Evolutionary conservation across 2,797 vertebrate species (phyloP).

Genomic region (Mallotus villosus): DNA sequence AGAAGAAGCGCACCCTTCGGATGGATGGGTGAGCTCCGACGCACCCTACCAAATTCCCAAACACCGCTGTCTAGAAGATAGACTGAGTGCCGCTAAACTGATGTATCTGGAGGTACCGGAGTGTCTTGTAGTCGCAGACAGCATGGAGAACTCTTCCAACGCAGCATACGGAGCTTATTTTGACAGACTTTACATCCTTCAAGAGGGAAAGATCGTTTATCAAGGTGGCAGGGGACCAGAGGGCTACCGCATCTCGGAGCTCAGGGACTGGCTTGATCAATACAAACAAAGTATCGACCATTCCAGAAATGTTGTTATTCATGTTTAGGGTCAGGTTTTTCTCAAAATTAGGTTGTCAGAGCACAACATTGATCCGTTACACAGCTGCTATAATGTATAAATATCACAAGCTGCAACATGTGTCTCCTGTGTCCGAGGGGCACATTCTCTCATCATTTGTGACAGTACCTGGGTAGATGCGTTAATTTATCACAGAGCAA

Average conservation of each 20-base stretch:
- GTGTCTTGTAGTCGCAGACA: conserved; percentile 88
- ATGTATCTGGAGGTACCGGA: conserved; percentile 86
- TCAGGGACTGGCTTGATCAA: conserved; percentile 87
- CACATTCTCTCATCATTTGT: conserved; percentile 13
- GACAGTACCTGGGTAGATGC: conserved; percentile 1
- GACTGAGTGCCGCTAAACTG: conserved; percentile 85
- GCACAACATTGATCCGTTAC: conserved; percentile 10
- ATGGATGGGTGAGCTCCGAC: conserved; percentile 95
- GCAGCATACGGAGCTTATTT: conserved; percentile 96
- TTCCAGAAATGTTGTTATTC: conserved; percentile 69
- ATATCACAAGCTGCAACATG: conserved; percentile 2
- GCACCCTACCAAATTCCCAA: conserved; percentile 91
- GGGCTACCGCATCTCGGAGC: conserved; percentile 92
- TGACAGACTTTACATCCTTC: conserved; percentile 92
- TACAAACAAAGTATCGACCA: conserved; percentile 75
- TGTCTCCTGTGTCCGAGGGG: neutral
- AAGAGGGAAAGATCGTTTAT: conserved; percentile 87
- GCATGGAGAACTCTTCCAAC: conserved; percentile 93
- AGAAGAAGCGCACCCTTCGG: conserved; percentile 95
- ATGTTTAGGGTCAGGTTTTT: conserved; percentile 70
- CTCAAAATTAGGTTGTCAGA: neutral
- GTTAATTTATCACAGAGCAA: conserved; percentile 1
- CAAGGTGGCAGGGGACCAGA: conserved; percentile 94
- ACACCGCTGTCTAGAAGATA: conserved; percentile 91
- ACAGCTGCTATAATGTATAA: conserved; percentile 52